phyloP scores from a whole-genome alignment of 2,888 invertebrate species.

The Cephus rjabovi region DNA sequence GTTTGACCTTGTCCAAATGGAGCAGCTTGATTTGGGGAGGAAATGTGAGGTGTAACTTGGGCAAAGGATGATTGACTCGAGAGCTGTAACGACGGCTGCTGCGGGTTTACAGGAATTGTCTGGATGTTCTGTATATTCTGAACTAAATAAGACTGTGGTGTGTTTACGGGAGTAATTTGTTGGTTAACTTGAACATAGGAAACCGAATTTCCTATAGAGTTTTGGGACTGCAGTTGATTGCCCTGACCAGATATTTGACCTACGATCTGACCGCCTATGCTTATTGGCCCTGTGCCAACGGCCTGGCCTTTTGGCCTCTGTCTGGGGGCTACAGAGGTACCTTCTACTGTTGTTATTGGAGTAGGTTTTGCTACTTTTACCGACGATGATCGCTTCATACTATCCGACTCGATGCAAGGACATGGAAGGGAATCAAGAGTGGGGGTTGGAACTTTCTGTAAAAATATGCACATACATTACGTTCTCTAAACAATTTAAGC shows the following conservation, averaged over 20 bases:
- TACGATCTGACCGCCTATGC: conserved; percentile 61
- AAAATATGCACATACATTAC: conserved; percentile 22
- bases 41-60: conserved; percentile 47
- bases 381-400: conserved; percentile 70
- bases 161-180: conserved; percentile 45
- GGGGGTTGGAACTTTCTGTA: conserved; percentile 76
- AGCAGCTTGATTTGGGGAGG: conserved; percentile 53
- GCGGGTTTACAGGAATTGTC: conserved; percentile 37
- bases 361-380: conserved; percentile 66
- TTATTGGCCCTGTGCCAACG: conserved; percentile 60
- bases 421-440: conserved; percentile 74
- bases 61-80: conserved; percentile 34
- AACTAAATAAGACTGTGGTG: conserved; percentile 44
- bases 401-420: conserved; percentile 79
- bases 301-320: conserved; percentile 81
- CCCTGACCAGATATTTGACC: conserved; percentile 64
- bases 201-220: conserved; percentile 42
- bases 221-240: conserved; percentile 44
- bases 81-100: conserved; percentile 37
- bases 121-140: conserved; percentile 33
- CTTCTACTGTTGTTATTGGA: conserved; percentile 71
- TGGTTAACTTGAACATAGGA: conserved; percentile 50
- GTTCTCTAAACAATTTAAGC: background rate
- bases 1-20: conserved; percentile 45
- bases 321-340: conserved; percentile 85